Evolutionary conservation across 2,888 invertebrate species (phyloP).

Genomic region (Dryobotodes eremita): DNA sequence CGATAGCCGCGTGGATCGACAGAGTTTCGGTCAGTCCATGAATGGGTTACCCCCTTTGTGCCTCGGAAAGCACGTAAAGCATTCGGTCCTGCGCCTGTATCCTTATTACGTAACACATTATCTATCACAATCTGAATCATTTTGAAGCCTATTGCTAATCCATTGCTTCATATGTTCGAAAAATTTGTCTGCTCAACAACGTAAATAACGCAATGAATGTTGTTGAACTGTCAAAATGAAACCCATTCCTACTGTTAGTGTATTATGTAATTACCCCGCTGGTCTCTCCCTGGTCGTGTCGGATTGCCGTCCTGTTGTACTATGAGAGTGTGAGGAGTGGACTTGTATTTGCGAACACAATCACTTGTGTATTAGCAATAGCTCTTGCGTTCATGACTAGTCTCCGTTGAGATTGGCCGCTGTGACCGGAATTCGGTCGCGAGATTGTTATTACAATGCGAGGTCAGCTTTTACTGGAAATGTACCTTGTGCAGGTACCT

Average conservation of each 20-base stretch:
- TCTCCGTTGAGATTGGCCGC: neutral
- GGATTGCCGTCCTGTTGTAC: neutral
- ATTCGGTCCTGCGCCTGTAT: neutral
- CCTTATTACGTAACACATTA: no score
- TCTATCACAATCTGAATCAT: no score
- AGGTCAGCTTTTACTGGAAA: conserved; percentile 5
- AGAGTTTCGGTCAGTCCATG: neutral
- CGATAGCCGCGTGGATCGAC: no score
- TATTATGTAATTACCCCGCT: no score
- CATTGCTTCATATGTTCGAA: no score
- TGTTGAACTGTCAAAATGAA: no score
- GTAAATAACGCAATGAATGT: no score
- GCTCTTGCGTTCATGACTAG: neutral
- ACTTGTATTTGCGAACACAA: neutral
- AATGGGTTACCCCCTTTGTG: neutral
- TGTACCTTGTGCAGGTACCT: no score
- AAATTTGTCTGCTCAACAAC: no score
- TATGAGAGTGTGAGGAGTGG: neutral
- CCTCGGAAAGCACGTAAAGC: neutral
- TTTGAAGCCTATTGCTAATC: no score
- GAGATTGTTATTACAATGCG: neutral
- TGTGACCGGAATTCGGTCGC: neutral
- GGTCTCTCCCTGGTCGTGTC: neutral
- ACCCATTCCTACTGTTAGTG: no score
- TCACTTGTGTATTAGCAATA: neutral